These are phyloP conservation scores for Esox masquinongy DNA, from an alignment of 2,797 vertebrate genomes.

Conservation along the genomic window DNA sequence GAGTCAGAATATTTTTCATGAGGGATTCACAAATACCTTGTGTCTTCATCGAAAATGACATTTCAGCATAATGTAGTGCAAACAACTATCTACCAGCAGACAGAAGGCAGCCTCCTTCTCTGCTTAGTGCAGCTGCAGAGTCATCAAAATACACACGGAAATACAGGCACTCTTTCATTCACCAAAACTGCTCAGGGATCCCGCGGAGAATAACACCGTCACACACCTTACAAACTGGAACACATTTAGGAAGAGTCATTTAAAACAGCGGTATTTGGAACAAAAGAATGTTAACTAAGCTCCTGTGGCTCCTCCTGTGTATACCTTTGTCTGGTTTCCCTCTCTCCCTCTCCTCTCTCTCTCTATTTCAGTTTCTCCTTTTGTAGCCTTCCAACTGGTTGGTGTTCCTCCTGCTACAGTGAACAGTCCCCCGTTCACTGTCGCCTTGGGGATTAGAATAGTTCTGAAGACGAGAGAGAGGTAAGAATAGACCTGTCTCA, in stretches of 20 bases:
- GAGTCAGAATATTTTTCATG: not conserved
- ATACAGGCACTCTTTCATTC: constrained; percentile 30
- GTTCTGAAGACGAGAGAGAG: not conserved
- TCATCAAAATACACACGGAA: constrained; percentile 38
- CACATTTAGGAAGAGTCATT: not conserved
- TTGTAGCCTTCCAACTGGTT: not conserved
- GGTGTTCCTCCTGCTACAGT: not conserved
- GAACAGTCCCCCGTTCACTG: not conserved
- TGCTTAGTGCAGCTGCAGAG: constrained; percentile 16
- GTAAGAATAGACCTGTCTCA: not conserved
- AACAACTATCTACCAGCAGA: no score
- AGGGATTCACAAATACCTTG: not conserved
- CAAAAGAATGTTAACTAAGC: constrained; percentile 1
- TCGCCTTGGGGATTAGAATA: not conserved
- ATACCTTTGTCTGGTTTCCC: not conserved
- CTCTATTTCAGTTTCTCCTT: not conserved
- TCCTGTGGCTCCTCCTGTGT: no score
- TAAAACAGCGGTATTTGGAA: not conserved
- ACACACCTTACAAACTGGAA: constrained; percentile 28
- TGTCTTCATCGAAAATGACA: not conserved
- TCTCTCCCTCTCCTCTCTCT: not conserved
- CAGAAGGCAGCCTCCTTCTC: not conserved
- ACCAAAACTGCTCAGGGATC: constrained; percentile 3
- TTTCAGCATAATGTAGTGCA: not conserved
- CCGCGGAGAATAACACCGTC: not conserved